These are phyloP conservation scores for Yasuhikotakia modesta DNA, from an alignment of 2,797 vertebrate genomes.

Conservation along the genomic window DNA sequence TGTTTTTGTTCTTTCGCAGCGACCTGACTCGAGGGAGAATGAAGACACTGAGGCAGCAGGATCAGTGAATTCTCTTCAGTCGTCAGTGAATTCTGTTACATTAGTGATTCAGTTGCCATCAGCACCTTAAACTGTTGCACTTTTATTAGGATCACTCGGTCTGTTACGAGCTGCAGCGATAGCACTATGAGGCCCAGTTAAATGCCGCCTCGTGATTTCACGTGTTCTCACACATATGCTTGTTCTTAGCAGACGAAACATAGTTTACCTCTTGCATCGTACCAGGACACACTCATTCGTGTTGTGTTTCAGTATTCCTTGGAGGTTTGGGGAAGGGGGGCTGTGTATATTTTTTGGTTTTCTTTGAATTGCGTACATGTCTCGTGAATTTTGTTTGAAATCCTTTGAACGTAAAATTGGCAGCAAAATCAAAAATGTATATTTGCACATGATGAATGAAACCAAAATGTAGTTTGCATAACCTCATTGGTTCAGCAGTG, in stretches of 20 bases:
- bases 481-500: conserved; percentile 69
- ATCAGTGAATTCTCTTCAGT: conserved; percentile 54
- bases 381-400: conserved; percentile 45
- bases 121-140: conserved; percentile 83
- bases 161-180: conserved; percentile 75
- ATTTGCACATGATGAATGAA: conserved; percentile 80
- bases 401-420: conserved; percentile 53
- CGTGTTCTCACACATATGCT: conserved; percentile 44
- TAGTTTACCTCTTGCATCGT: conserved; percentile 75
- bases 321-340: conserved; percentile 48
- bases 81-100: conserved; percentile 59
- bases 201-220: conserved; percentile 47
- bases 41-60: conserved; percentile 53
- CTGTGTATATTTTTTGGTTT: conserved; percentile 46
- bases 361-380: conserved; percentile 23
- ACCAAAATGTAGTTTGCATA: conserved; percentile 78
- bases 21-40: conserved; percentile 34
- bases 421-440: conserved; percentile 65
- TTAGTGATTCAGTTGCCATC: conserved; percentile 71
- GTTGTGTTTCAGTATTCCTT: conserved; percentile 73
- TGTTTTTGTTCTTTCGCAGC: conserved; percentile 18
- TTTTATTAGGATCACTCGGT: conserved; percentile 75
- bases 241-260: conserved; percentile 62
- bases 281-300: conserved; percentile 67
- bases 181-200: conserved; percentile 64